Evolutionary conservation across 2,888 invertebrate genomes (phyloP), one percentile per base, ranked within the genome.

Genomic region (Cancer borealis): DNA sequence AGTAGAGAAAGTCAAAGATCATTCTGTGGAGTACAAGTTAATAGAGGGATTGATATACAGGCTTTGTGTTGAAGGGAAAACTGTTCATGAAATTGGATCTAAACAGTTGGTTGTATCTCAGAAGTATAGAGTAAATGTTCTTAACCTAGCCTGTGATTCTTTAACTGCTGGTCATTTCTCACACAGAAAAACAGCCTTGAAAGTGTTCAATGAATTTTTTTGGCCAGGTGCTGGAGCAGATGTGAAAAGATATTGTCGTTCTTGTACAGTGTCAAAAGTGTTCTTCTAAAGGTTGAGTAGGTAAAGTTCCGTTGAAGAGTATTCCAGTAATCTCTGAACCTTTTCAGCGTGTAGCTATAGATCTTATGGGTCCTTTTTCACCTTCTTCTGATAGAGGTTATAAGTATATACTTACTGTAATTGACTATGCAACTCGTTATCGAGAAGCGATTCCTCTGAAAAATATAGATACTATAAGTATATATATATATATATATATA

Each of bases 291-390:
- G 60, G 92, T 30, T n/a, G 45, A 0, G 47, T 92, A 30, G 30
- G 88, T 39, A 39, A 60, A n/a, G 39, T 45, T 0, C 88, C 88
- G 0, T 39, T 92, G 1, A 17, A 17, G 8, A 49, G 47, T 12
- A 88, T 88, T 26, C 88, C 92, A 3, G 46, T 92, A 0, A 79
- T 88, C 12, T 30, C 12, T n/a, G 84, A 79, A 54, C 92, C 92
- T 17, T 54, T 92, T 12, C 6, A 8, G 8, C 47, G 84, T 46
- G 84, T 88, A 21, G 92, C 47, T 14, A 92, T 92, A 3, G 92
- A 92, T 46, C n/a, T 88, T 49, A 60, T 92, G 6, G 88, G 92
- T 17, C 92, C 92, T n/a, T n/a, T 92, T 5, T 3, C 30, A 17
- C 92, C 88, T 4, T 30, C 88, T 6, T 30, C 30, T 30, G 39